A percentile compares a stretch with the other conserved stretches of the same genome.
phyloP scores from a whole-genome alignment of 2,888 invertebrate genomes.

The Onthophagus sagittarius region DNA sequence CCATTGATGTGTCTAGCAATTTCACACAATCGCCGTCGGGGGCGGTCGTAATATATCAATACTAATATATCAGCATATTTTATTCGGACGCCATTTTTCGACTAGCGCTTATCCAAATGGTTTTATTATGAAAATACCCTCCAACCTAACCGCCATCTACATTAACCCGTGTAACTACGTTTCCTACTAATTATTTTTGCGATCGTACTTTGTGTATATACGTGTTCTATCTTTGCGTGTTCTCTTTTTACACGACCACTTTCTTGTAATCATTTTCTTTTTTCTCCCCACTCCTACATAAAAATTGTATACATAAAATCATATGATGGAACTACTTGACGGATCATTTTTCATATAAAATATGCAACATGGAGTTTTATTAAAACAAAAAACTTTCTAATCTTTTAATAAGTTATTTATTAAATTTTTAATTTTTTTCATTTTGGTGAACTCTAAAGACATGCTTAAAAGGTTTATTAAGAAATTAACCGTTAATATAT shows the following conservation, averaged over 20 bases:
- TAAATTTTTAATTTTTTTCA: too few relatives aligned
- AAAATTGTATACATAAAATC: too few relatives aligned
- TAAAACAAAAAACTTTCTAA: too few relatives aligned
- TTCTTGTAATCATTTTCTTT: background rate
- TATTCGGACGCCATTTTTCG: background rate
- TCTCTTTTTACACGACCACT: background rate
- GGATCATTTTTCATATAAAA: background rate
- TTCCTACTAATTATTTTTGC: background rate
- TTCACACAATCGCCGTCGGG: background rate
- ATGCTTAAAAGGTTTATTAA: too few relatives aligned
- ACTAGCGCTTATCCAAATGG: background rate
- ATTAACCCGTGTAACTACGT: background rate
- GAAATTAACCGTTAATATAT: too few relatives aligned
- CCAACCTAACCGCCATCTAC: background rate
- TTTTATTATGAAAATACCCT: constrained; percentile 11
- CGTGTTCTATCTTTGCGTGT: constrained; percentile 11
- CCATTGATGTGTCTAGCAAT: background rate
- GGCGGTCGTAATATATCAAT: background rate
- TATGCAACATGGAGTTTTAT: too few relatives aligned
- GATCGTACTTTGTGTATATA: constrained; percentile 7
- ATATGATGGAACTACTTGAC: constrained; percentile 7
- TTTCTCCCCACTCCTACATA: too few relatives aligned
- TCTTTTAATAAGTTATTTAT: too few relatives aligned
- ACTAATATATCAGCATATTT: background rate
- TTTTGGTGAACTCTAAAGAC: too few relatives aligned